A percentile compares a stretch with the other conserved stretches of the same genome.
These are phyloP conservation scores for Dryadula phaetusa DNA, from an alignment of 2,888 invertebrate species.

Conservation along the genomic window DNA sequence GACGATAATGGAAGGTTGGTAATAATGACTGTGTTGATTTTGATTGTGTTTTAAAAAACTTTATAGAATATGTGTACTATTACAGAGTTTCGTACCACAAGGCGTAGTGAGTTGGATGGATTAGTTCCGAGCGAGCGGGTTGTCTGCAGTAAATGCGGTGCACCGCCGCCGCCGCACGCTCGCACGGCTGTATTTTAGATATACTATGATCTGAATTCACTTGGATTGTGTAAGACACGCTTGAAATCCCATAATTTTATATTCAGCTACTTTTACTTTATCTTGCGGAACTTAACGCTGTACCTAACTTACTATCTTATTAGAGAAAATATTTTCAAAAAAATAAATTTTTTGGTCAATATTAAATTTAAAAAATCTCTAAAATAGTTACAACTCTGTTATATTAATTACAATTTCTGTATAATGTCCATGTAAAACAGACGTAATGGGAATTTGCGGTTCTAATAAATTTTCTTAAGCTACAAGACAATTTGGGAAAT, in stretches of 20 bases:
- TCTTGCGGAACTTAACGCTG: too few relatives aligned
- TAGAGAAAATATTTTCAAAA: too few relatives aligned
- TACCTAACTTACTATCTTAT: too few relatives aligned
- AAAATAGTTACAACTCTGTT: background rate
- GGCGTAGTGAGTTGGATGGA: slow-evolving; percentile 11
- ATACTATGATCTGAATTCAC: background rate
- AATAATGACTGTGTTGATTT: too few relatives aligned
- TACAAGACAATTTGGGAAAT: slow-evolving; percentile 8
- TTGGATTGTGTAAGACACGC: background rate
- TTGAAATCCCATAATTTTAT: background rate
- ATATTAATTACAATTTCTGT: background rate
- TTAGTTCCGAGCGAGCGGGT: slow-evolving; percentile 36
- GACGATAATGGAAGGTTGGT: too few relatives aligned
- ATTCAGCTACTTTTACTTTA: too few relatives aligned
- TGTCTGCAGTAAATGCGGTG: slow-evolving; percentile 33
- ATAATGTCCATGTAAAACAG: slow-evolving; percentile 4
- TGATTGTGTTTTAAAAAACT: background rate
- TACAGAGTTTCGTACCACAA: background rate
- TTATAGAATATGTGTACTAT: background rate
- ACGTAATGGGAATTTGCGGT: background rate
- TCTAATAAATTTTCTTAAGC: slow-evolving; percentile 7
- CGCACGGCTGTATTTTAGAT: slow-evolving; percentile 13
- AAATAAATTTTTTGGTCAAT: too few relatives aligned
- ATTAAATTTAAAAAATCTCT: too few relatives aligned
- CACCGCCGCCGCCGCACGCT: slow-evolving; percentile 1